Conservation (phyloP, 2,113 vertebrate species). For the Anguilla japonica region DNA sequence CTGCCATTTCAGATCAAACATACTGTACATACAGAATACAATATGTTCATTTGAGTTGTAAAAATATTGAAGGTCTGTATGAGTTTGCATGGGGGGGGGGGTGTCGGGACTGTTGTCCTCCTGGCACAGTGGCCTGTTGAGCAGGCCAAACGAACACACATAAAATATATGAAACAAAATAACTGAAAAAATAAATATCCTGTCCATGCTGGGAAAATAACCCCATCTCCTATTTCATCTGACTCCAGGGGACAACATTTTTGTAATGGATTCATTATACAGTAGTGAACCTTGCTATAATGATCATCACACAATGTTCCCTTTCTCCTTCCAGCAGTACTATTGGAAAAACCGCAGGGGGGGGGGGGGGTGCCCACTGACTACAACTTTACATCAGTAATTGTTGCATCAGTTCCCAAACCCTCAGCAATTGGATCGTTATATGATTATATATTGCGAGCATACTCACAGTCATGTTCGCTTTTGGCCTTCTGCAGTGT, state of each 20-base stretch:
- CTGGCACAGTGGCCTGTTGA: too few species aligned
- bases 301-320: neutral
- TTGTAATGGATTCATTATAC: neutral
- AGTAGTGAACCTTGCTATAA: neutral
- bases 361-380: neutral
- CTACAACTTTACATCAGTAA: neutral
- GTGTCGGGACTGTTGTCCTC: too few species aligned
- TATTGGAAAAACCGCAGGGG: neutral
- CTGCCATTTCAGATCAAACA: neutral
- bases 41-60: neutral
- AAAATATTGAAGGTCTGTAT: neutral
- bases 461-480: neutral
- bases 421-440: neutral
- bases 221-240: neutral
- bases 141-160: neutral
- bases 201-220: neutral
- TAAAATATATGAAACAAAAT: neutral
- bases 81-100: too few species aligned
- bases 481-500: neutral
- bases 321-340: neutral
- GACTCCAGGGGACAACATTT: neutral
- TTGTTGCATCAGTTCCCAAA: neutral
- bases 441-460: neutral
- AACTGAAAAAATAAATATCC: neutral
- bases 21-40: neutral